A percentile compares a stretch with the other conserved stretches of the same genome.
phyloP scores from a whole-genome alignment of 2,797 vertebrate genomes.

The Bucorvus abyssinicus region DNA sequence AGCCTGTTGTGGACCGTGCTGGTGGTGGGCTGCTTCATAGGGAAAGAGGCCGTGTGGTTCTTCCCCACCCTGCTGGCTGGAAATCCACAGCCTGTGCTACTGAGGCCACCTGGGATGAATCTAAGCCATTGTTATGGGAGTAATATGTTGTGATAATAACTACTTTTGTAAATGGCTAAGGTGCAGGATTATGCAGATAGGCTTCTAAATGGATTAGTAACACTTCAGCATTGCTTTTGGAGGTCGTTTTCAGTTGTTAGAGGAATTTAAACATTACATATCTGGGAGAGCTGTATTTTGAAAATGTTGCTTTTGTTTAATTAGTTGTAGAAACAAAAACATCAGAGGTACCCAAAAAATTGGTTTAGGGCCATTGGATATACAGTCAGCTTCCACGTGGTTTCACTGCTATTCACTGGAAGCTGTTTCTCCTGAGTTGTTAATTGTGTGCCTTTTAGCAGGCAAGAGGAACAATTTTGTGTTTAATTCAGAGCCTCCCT shows the following conservation, averaged over 20 bases:
- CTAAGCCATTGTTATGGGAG: background rate
- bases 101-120: background rate
- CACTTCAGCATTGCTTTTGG: background rate
- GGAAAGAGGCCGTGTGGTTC: fast-evolving
- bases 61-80: background rate
- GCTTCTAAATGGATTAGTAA: background rate
- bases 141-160: background rate
- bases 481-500: background rate
- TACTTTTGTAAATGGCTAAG: background rate
- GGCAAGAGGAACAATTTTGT: background rate
- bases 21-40: background rate
- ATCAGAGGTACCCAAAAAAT: background rate
- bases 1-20: background rate
- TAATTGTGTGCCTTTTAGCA: background rate
- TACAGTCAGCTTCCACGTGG: background rate
- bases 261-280: background rate
- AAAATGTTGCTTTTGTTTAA: background rate
- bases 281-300: background rate
- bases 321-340: background rate
- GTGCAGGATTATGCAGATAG: background rate
- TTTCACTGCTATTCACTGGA: background rate
- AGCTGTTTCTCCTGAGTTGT: background rate
- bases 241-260: background rate
- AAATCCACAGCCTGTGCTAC: background rate
- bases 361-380: background rate